Base-by-base conservation (phyloP, 2,113 vertebrate genomes). In the Cebidichthys violaceus region DNA sequence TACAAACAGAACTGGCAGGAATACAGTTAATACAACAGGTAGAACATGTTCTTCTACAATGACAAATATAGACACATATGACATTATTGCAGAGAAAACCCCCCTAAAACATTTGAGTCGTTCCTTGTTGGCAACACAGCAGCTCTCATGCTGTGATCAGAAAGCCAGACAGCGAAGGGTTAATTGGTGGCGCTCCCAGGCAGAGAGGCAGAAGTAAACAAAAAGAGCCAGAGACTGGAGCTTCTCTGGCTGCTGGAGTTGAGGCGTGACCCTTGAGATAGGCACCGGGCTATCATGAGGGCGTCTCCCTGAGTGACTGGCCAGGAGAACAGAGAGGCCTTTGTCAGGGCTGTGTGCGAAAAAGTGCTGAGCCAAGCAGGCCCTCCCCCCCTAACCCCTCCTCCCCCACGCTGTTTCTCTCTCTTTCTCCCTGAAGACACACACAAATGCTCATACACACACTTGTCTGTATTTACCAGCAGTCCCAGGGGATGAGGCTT, bases 251-350 rank as follows among this genome's bases (percentile, higher is more conserved):
- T 71, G 86, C 83, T 70, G 73, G 67, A 77, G 88, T 75, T 31
- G 81, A 92, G 90, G 92, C 91, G 77, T 89, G 93, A 93, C 89
- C 92, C 85, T 82, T 43, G 82, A 93, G 93, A 94, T 93, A 92
- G 90, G 89, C 88, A 83, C 86, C 10, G 43, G 87, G 89, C 89
- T 91, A 93, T 92, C 90, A 90, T 85, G 89, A 90, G 93, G 91
- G 92, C 87, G 93, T 92, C 83, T 92, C 92, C 87, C 86, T 37
- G 78, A 84, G 78, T 43, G 83, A 82, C 82, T 80, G 87, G 85
- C 77, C 80, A 27, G 64, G 74, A 86, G 85, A 91, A 93, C 90
- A 93, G 79, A 89, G 71, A 72, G 77, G 84, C 33, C 91, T 93
- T 94, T 93, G 92, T 94, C 80, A 84, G 86, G 86, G 84, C 74